phyloP scores from a whole-genome alignment of 2,888 invertebrate genomes.

The Acrobasis repandana region DNA sequence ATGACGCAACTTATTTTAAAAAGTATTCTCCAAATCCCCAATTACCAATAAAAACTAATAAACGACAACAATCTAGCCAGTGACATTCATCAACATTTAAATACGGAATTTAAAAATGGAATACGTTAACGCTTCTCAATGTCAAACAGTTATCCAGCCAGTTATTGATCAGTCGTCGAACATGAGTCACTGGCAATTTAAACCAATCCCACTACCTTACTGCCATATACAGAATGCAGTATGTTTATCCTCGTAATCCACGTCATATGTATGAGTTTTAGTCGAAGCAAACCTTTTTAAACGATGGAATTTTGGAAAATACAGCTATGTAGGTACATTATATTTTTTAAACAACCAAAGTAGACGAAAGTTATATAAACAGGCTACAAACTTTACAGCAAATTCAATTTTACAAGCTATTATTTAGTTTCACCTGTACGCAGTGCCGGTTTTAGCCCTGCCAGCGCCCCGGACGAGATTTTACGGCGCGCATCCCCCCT shows the following conservation, averaged over 20 bases:
- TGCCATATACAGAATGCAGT: slow-evolving; percentile 39
- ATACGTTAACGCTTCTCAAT: slow-evolving; percentile 43
- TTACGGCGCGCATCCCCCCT: no score
- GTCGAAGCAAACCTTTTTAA: no score
- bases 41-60: background rate
- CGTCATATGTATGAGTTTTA: background rate
- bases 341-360: no score
- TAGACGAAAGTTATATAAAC: no score
- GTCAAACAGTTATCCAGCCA: slow-evolving; percentile 46
- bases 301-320: no score
- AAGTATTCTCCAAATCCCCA: background rate
- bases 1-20: no score
- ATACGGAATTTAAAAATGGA: slow-evolving; percentile 3
- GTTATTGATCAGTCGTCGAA: slow-evolving; percentile 52
- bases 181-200: slow-evolving; percentile 57
- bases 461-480: no score
- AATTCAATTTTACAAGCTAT: no score
- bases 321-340: no score
- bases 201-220: slow-evolving; percentile 36
- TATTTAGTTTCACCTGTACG: no score
- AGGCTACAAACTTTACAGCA: no score
- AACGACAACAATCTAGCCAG: background rate
- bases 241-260: background rate
- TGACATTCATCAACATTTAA: slow-evolving; percentile 8
- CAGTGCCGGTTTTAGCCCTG: no score